Evolutionary conservation across 2,888 invertebrate species (phyloP), one percentile per base, ranked within the genome.

Genomic region (Choreutis nemorana): DNA sequence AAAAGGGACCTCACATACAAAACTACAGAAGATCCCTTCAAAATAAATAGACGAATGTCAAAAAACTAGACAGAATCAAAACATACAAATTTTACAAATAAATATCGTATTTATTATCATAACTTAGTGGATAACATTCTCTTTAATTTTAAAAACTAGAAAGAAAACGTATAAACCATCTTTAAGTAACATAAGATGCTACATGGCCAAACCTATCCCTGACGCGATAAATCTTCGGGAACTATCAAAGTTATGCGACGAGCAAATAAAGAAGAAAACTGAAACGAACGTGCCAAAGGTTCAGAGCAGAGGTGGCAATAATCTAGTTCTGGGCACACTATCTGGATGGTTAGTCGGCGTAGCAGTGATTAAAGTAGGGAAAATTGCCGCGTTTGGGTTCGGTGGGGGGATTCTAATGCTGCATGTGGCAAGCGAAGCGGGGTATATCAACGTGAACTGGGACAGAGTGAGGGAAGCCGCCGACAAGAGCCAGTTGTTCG

Each of bases 371-470:
- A 91, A 88, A 68, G 84, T 96, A 29, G 95, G 96, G 0, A 94
- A 93, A 70, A 80, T 89, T 10, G 91, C 92, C 1, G 95, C 96
- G 0, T 85, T 92, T 33, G 90, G 94, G 0, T 72, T 96, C 21
- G 96, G 96, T 18, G 93, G 94, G 5, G 89, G 94, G 13, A 85
- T 96, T 12, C 85, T 97, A 31, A 71, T 95, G 8, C 68, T 96
- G 16, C 90, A 96, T 79, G 81, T 96, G 25, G 96, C 95, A 0
- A 87, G 89, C 37, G 90, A 94, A 48, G 85, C 90, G 42, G 96
- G 94, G 2, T 93, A 92, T 48, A 87, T 97, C 4, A 86, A 87
- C 41, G 83, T 93, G 30, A 92, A 96, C 65, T 96, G 96, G 96
- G 88, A 87, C 21, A 86, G 87, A 57, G 79, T 96, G 2, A 85